Evolutionary conservation across 2,888 invertebrate species (phyloP).

Genomic region (Pristionchus maxplancki): DNA sequence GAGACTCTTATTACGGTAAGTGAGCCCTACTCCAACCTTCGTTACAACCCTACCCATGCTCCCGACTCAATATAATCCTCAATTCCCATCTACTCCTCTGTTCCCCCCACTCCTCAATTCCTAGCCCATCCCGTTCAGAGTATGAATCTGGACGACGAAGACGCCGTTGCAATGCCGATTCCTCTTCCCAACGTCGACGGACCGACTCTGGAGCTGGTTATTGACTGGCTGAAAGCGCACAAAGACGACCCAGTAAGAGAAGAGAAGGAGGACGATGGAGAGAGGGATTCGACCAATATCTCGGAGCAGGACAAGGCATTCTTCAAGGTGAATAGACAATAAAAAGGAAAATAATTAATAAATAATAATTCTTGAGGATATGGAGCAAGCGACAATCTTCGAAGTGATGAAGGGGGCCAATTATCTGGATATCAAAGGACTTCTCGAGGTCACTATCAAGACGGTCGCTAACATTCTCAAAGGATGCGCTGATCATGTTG

Average conservation of each 20-base stretch:
- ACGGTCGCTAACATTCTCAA: neutral
- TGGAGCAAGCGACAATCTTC: neutral
- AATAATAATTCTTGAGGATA: neutral
- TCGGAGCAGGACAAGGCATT: neutral
- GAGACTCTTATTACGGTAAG: slow-evolving; percentile 3
- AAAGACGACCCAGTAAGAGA: neutral
- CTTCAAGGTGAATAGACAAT: neutral
- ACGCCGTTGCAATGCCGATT: neutral
- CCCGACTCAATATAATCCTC: neutral
- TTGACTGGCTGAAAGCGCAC: neutral
- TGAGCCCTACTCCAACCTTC: too few species aligned
- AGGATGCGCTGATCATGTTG: neutral
- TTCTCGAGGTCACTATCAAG: neutral
- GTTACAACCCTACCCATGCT: too few species aligned
- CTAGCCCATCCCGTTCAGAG: neutral
- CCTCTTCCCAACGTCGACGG: slow-evolving; percentile 12
- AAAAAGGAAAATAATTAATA: neutral
- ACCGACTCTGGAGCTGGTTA: neutral
- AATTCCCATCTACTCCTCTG: neutral
- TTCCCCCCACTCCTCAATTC: too few species aligned
- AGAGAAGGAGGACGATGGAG: neutral
- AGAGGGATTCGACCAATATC: neutral
- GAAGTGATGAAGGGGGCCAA: neutral
- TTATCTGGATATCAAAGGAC: neutral
- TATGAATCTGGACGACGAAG: neutral